Evolutionary conservation across 92 coral and sea anemone genomes (phyloP).

Genomic region (Nematostella vectensis): DNA sequence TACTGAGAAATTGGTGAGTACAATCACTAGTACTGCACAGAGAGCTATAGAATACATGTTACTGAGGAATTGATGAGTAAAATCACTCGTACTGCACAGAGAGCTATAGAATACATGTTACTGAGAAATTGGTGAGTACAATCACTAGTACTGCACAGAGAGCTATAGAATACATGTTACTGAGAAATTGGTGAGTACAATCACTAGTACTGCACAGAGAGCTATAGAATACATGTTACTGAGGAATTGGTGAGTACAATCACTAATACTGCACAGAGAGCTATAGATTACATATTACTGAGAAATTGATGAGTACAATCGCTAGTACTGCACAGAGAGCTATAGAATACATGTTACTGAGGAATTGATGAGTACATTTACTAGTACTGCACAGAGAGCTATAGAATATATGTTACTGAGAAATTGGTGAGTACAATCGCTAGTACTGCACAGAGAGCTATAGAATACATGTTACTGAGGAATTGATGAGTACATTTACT

Average conservation of each 20-base stretch:
- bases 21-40: constrained; percentile 53
- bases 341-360: constrained; percentile 72
- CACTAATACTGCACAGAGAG: constrained; percentile 66
- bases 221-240: constrained; percentile 74
- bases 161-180: constrained; percentile 80
- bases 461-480: constrained; percentile 65
- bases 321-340: constrained; percentile 67
- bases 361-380: too few species aligned
- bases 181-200: too few species aligned
- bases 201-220: constrained; percentile 60
- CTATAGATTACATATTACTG: constrained; percentile 69
- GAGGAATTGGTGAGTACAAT: too few species aligned
- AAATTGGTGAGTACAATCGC: too few species aligned
- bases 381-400: constrained; percentile 70
- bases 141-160: constrained; percentile 59
- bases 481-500: too few species aligned
- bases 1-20: too few species aligned
- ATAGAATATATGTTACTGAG: constrained; percentile 68
- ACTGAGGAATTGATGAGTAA: too few species aligned
- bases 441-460: constrained; percentile 76
- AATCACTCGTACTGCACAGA: constrained; percentile 59
- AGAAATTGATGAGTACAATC: too few species aligned
- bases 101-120: constrained; percentile 75
- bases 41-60: constrained; percentile 77
- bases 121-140: too few species aligned